Base-by-base conservation (phyloP, 23 tunicate species). In the Halocynthia roretzi region DNA sequence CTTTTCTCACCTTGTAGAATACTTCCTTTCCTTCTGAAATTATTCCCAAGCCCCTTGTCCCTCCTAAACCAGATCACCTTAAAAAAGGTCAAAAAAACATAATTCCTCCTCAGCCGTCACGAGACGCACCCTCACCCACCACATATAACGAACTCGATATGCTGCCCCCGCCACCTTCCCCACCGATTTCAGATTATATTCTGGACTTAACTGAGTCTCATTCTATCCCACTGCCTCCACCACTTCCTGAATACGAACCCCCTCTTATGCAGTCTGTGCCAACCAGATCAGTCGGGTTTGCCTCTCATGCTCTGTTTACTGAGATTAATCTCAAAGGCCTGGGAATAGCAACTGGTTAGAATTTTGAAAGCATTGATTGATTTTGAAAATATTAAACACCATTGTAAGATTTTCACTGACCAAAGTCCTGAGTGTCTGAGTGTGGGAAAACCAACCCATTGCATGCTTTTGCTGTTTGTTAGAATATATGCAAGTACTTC, bases 271-370 rank as follows among this genome's bases (percentile, higher is more conserved):
- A 22, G 12, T 10, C 54, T 51, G 75, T 21, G n/a, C 71, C 75
- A 51, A 53, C 51, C 53, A 20, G 53, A 40, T n/a, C 61, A 61
- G 19, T 61, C 6, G n/a, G 66, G 20, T 40, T 51, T 72, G 78
- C 78, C 17, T 74, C 88, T 50, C 77, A 53, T 51, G 99, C 99
- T 51, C 76, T 95, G n/a, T 85, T 95, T 75, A 77, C 85, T 40
- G 87, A 89, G 31, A 86, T 95, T 49, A 95, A 95, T 62, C 8
- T 75, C 54, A 85, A 84, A 63, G 99, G 99, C 7, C 57, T 80
- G 12, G 73, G 61, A 9, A 95, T 95, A 10, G 52, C 96, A 12
- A 63, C 73, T 8, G 86, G 97, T 90, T 20, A 80, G 83, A 17
- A 8, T 5, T 31, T 31, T 31, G 44, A 1, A 4, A 31, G 4